phyloP scores from a whole-genome alignment of 35 echinoderm and acorn worm species.

The Hemicentrotus pulcherrimus region DNA sequence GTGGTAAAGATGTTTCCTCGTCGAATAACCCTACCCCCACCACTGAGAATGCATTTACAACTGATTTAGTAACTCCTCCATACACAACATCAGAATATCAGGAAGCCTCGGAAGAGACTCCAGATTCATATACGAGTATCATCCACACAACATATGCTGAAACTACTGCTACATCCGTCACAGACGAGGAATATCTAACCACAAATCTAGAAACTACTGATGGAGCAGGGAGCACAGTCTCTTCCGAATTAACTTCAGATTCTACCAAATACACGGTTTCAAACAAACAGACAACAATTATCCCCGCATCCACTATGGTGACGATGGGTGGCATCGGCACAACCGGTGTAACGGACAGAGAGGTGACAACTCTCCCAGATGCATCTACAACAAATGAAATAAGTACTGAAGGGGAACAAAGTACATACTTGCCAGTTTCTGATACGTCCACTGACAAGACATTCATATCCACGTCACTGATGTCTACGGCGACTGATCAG shows the following conservation, averaged over 20 bases:
- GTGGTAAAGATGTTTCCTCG: neutral
- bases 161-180: neutral
- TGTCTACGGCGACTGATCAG: neutral
- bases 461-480: neutral
- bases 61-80: neutral
- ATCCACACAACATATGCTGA: neutral
- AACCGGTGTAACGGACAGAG: neutral
- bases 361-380: neutral
- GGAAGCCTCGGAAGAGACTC: neutral
- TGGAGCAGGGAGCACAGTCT: neutral
- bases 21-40: neutral
- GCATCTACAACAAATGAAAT: neutral
- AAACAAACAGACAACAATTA: neutral
- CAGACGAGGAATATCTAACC: neutral
- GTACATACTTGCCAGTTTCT: neutral
- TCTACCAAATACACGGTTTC: neutral
- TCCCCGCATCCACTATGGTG: neutral
- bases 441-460: neutral
- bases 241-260: neutral
- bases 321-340: neutral
- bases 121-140: neutral
- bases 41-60: neutral
- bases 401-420: neutral
- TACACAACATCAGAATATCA: neutral
- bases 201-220: neutral